Base-by-base conservation (phyloP, 2,888 invertebrate genomes). In the Cryptops parisi region DNA sequence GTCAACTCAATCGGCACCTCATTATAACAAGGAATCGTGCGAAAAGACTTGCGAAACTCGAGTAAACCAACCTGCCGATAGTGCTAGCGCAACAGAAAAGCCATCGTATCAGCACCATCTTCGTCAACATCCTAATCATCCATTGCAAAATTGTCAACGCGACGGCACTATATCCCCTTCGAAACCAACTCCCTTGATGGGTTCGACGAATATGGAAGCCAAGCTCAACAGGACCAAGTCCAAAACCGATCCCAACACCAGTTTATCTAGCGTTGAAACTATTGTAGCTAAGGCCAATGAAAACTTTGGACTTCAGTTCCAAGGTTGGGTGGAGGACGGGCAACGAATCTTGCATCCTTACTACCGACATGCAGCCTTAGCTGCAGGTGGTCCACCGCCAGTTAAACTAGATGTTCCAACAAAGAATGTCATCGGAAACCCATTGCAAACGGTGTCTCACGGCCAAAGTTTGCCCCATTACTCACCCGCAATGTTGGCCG, bases 181-280 rank as follows among this genome's bases (percentile, higher is more conserved):
- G 9, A 15, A 6, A 9, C 9, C 15, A 15, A 33, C 33, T 9
- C 6, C 33, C 15, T 9, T 33, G 6, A 6, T 9, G 6, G 15
- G 33, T 33, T 15, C 33, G 33, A 33, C 9, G 9, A 15, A 33
- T 33, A 6, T 33, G 9, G 9, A 6, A 6, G 6, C 33, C 15
- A 33, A 33, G 15, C 6, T 6, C 9, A 6, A 9, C 33, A 33
- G 21, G 26, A 21, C 19, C 25, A 26, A 24, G 17, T 2, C 41
- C 46, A 3, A 23, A 21, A 1, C 12, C 19, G 23, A 23, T 38
- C 4, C 9, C 25, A 39, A 22, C 27, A 9, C 47, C 63, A 2
- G 60, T 59, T 33, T 60, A 59, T 61, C 59, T 58, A 27, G 45
- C 40, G 26, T 40, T 15, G 59, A 62, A 17, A 41, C 43, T n/a